Evolutionary conservation across 2,888 invertebrate genomes (phyloP).

Genomic region (Cataglyphis altisquamis): DNA sequence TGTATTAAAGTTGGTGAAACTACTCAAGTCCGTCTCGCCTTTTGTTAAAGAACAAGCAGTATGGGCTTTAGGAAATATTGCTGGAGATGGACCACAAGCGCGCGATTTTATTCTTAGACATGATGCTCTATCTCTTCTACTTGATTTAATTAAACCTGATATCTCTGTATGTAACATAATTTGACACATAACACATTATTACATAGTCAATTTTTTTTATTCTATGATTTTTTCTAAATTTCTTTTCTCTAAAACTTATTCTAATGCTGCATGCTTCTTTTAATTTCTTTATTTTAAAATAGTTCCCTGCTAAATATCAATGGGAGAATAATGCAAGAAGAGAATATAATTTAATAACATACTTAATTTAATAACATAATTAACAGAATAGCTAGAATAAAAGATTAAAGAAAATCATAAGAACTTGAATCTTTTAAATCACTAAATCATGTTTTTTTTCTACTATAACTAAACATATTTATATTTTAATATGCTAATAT

Average conservation of each 20-base stretch:
- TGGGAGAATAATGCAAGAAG: not conserved
- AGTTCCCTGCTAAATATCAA: not conserved
- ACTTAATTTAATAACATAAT: not conserved
- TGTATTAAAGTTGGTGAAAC: slow-evolving; percentile 92
- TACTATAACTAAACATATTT: not conserved
- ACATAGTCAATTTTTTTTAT: not conserved
- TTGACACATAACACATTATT: not conserved
- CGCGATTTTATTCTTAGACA: slow-evolving; percentile 93
- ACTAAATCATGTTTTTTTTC: not conserved
- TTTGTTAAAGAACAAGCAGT: slow-evolving; percentile 97
- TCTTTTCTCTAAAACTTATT: not conserved
- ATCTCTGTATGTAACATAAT: slow-evolving; percentile 86
- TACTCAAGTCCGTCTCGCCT: slow-evolving; percentile 90
- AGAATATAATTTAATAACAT: not conserved
- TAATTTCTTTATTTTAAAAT: not conserved
- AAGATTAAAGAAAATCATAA: no score
- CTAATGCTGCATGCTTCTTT: not conserved
- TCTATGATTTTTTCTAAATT: not conserved
- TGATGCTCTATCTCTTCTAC: slow-evolving; percentile 91
- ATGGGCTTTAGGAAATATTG: slow-evolving; percentile 99
- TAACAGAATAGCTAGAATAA: not conserved
- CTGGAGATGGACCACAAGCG: slow-evolving; percentile 94
- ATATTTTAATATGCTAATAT: slow-evolving; percentile 1
- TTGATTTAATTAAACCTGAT: slow-evolving; percentile 89
- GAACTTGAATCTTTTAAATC: no score